Evolutionary conservation across 2,797 vertebrate genomes (phyloP), one percentile per base, ranked within the genome.

Genomic region (Mergus octosetaceus): DNA sequence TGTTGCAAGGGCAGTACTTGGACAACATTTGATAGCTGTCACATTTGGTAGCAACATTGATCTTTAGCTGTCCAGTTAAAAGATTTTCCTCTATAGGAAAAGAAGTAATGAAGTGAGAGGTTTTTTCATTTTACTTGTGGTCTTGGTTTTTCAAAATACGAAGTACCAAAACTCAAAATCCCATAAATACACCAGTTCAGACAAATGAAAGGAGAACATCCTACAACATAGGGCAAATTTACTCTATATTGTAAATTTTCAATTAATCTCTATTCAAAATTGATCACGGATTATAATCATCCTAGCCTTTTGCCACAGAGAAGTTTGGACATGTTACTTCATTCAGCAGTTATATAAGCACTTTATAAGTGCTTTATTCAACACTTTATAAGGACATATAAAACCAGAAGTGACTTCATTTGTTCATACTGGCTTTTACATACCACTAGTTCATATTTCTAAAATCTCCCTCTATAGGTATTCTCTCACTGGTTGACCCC

Each of bases 1-100:
- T 36, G 66, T 75, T 80, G n/a, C 57, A 93, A 91, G 78, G 92
- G 83, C 86, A 96, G 88, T 90, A 72, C 86, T 92, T 89, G 69
- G 69, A 89, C 81, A 93, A 70, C 39, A 88, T 87, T 90, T 34
- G 65, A 60, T 22, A 90, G 65, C 61, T 25, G 24, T 51, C 49
- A 51, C 49, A 51, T 51, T 51, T 51, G 49, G 13, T 51, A 51
- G 49, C 49, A 51, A 51, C 24, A 25, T 8, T 51, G 24, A 51
- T 73, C 56, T 70, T 69, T 6, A 5, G 61, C 27, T 92, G 61
- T 70, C 78, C 75, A 51, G 54, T 87, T 82, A 72, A 93, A 57
- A 70, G 32, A 74, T 57, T 54, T 82, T 79, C 62, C 53, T 79
- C 47, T 69, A 66, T 45, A 86, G 68, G 47, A 65, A 74, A 68